Evolutionary conservation across 2,888 invertebrate genomes (phyloP).

Genomic region (Spilosoma lubricipeda): DNA sequence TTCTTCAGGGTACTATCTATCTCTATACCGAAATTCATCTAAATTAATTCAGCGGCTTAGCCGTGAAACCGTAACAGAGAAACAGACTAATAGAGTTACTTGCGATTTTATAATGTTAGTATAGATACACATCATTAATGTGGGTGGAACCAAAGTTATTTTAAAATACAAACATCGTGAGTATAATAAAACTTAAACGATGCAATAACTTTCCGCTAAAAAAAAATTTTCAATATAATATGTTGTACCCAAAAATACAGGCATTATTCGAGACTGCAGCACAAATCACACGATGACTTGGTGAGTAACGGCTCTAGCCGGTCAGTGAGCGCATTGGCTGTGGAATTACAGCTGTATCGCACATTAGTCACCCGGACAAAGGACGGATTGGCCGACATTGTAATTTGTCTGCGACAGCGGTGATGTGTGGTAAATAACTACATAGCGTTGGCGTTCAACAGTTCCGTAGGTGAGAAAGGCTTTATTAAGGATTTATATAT

Average conservation of each 20-base stretch:
- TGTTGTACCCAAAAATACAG: slow-evolving; percentile 5
- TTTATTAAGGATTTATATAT: too few species aligned
- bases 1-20: too few species aligned
- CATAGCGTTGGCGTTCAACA: neutral
- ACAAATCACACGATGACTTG: slow-evolving; percentile 37
- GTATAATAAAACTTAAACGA: neutral
- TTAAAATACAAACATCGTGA: neutral
- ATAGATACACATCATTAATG: too few species aligned
- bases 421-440: slow-evolving; percentile 27
- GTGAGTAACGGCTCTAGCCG: slow-evolving; percentile 40
- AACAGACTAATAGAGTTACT: too few species aligned
- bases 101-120: too few species aligned
- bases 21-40: too few species aligned
- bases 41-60: too few species aligned
- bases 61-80: too few species aligned
- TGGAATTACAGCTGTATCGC: slow-evolving; percentile 45
- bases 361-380: slow-evolving; percentile 53
- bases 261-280: slow-evolving; percentile 24
- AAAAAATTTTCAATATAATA: neutral
- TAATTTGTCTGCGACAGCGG: slow-evolving; percentile 49
- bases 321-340: slow-evolving; percentile 45
- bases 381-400: slow-evolving; percentile 49
- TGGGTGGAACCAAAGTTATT: too few species aligned
- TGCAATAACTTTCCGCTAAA: neutral
- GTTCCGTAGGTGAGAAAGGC: slow-evolving; percentile 1